These are phyloP conservation scores for Liopterus haemorrhoidalis DNA, from an alignment of 2,888 invertebrate genomes.

Conservation along the genomic window DNA sequence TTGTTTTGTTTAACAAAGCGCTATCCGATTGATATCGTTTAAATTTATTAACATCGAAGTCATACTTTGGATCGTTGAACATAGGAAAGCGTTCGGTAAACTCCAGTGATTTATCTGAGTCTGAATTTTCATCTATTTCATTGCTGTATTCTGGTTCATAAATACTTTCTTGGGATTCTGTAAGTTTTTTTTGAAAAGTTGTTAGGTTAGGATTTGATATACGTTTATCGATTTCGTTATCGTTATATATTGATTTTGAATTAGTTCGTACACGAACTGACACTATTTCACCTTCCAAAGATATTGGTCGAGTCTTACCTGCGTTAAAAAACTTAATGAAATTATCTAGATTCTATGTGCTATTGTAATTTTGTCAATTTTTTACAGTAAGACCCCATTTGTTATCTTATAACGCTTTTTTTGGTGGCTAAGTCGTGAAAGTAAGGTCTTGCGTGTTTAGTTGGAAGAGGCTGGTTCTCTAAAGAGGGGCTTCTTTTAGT, in stretches of 20 bases:
- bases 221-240: no score
- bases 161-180: neutral
- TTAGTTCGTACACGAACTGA: slow-evolving; percentile 13
- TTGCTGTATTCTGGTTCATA: slow-evolving; percentile 10
- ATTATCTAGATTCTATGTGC: no score
- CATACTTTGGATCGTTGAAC: slow-evolving; percentile 13
- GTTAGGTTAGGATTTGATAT: no score
- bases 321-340: no score
- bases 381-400: no score
- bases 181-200: slow-evolving; percentile 1
- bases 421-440: no score
- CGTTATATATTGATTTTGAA: slow-evolving; percentile 9
- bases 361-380: no score
- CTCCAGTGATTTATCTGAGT: slow-evolving; percentile 26
- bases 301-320: neutral
- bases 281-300: slow-evolving; percentile 18
- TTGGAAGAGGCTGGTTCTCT: no score
- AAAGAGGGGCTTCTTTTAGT: no score
- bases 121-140: neutral
- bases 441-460: no score
- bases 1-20: neutral
- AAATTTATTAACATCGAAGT: slow-evolving; percentile 12
- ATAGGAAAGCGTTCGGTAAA: no score
- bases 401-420: no score
- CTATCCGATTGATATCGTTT: slow-evolving; percentile 9